A percentile compares a stretch with the other conserved stretches of the same genome.
These are phyloP conservation scores for Apantesis nais DNA, from an alignment of 2,888 invertebrate genomes.

Conservation along the genomic window DNA sequence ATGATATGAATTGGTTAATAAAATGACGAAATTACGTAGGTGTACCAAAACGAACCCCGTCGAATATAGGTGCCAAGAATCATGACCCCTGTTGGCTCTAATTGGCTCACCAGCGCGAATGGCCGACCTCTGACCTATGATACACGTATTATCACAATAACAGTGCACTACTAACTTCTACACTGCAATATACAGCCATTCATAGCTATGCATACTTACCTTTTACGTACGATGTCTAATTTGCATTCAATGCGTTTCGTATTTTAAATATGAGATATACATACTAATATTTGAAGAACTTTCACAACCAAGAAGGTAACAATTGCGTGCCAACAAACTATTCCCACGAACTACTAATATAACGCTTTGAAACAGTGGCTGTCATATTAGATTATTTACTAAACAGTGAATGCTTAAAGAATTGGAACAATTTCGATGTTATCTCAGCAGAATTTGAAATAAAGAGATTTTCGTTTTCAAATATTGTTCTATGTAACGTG, in stretches of 20 bases:
- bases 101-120: constrained; percentile 75
- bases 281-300: constrained; percentile 49
- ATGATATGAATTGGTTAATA: constrained; percentile 35
- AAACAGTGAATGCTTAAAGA: constrained; percentile 28
- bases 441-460: constrained; percentile 14
- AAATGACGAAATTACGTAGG: constrained; percentile 64
- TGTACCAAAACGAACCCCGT: constrained; percentile 66
- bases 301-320: constrained; percentile 53
- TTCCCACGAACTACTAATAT: constrained; percentile 52
- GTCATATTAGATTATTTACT: constrained; percentile 34
- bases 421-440: constrained; percentile 29
- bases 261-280: not conserved
- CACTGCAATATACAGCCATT: constrained; percentile 42
- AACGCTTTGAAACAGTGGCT: constrained; percentile 37
- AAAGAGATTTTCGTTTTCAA: not conserved
- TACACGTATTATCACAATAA: constrained; percentile 71
- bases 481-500: constrained; percentile 6
- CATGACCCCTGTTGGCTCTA: constrained; percentile 74
- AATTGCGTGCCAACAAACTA: constrained; percentile 59
- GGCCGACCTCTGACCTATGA: constrained; percentile 81
- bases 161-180: constrained; percentile 49
- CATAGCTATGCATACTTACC: constrained; percentile 24
- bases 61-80: constrained; percentile 66
- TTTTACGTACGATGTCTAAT: not conserved
- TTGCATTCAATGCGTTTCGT: constrained; percentile 6